Evolutionary conservation across 2,888 invertebrate genomes (phyloP).

Genomic region (Scrobipalpa atriplicella): DNA sequence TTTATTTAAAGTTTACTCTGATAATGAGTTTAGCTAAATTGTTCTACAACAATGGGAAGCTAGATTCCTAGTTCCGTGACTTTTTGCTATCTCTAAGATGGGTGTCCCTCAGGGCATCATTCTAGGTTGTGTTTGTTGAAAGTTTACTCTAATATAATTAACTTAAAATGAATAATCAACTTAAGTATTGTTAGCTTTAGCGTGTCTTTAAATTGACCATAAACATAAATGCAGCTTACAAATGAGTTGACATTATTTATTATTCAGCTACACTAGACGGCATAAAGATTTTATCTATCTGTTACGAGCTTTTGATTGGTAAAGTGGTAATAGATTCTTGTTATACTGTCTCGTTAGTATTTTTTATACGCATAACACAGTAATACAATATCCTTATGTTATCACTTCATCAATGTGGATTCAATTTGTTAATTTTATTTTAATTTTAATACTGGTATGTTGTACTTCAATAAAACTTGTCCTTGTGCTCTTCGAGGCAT

Average conservation of each 20-base stretch:
- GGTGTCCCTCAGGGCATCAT: no score
- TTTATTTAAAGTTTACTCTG: not conserved
- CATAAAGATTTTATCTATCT: not conserved
- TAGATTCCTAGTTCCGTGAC: no score
- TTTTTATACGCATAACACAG: conserved; percentile 8
- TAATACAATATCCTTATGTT: not conserved
- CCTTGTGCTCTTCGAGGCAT: conserved; percentile 29
- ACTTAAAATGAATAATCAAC: no score
- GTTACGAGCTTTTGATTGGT: not conserved
- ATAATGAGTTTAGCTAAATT: not conserved
- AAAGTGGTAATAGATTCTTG: not conserved
- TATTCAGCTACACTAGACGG: conserved; percentile 1
- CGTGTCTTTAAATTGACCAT: not conserved
- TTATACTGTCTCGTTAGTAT: not conserved
- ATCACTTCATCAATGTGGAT: conserved; percentile 12
- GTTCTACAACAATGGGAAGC: not conserved
- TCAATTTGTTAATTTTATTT: conserved; percentile 25
- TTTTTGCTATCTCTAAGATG: no score
- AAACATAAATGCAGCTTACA: not conserved
- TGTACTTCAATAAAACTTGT: conserved; percentile 25
- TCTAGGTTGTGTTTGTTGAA: no score
- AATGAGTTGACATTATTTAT: not conserved
- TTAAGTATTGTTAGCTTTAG: no score
- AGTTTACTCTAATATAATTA: no score
- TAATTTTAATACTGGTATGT: conserved; percentile 12